These are phyloP conservation scores for Liasis olivaceus DNA, from an alignment of 2,797 vertebrate species.

Conservation along the genomic window DNA sequence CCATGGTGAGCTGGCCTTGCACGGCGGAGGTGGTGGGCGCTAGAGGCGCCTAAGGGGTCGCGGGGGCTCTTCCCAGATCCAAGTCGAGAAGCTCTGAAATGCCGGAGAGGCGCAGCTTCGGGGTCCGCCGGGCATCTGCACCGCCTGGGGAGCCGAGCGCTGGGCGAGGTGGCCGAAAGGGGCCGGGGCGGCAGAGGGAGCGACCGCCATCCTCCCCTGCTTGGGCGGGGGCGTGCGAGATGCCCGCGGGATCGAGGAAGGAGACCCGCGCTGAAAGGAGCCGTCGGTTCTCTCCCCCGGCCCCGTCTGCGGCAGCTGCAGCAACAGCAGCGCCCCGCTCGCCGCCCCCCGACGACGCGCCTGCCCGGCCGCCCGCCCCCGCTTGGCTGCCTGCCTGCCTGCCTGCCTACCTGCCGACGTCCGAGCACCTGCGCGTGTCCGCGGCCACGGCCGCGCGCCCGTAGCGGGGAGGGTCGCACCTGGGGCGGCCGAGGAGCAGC, in stretches of 20 bases:
- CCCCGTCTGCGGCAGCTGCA: not conserved
- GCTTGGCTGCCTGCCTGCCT: not conserved
- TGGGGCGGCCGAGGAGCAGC: not conserved
- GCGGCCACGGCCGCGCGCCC: not conserved
- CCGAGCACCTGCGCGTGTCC: not conserved
- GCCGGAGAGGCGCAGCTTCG: too few species aligned
- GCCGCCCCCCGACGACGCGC: not conserved
- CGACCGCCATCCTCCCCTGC: not conserved
- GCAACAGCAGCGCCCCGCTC: not conserved
- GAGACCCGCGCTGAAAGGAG: not conserved
- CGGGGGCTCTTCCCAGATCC: not conserved
- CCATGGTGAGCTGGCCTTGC: not conserved
- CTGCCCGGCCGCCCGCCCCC: too few species aligned
- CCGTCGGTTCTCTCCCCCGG: not conserved
- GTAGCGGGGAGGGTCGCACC: not conserved
- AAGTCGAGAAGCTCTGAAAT: not conserved
- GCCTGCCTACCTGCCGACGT: not conserved
- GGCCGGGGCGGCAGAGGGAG: not conserved
- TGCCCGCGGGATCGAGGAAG: not conserved
- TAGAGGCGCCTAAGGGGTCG: too few species aligned
- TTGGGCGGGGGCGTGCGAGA: not conserved
- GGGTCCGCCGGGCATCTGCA: not conserved
- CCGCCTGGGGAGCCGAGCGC: not conserved
- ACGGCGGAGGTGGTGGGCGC: rapidly evolving
- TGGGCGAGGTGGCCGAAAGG: not conserved